Base-by-base conservation (phyloP, 2,113 vertebrate species). In the Malurus alboscapulatus region DNA sequence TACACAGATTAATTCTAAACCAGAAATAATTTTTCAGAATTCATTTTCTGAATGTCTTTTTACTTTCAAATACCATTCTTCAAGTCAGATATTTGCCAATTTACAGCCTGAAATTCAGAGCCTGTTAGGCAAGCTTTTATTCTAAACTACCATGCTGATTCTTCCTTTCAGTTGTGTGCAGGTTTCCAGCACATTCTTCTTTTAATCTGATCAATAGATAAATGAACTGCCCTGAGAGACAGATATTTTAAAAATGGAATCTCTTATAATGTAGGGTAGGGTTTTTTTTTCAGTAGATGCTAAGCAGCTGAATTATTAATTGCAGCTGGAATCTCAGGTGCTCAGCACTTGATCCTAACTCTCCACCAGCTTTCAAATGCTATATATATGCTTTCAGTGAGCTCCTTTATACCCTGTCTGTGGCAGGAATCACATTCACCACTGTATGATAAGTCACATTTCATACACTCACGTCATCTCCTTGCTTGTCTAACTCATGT, bases 11-110 rank as follows among this genome's bases (percentile, higher is more conserved):
- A 88, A 96, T 13, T 40, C 47, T 77, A 53, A 90, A 72, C 58
- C 61, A 94, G 78, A 48, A 81, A 84, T 47, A 59, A 66, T 77
- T 92, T 91, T 92, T 66, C 62, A 90, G 67, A 93, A 93, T 53
- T 48, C 20, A 6, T 90, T 91, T 96, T 87, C 50, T 75, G 72
- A 84, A 38, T 32, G 27, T 50, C 53, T 55, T 88, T 92, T 73
- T 78, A 74, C 53, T 93, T 87, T 77, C 66, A 88, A 81, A 79
- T 55, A n/a, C 22, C 9, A 34, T 62, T 84, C 38, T 77, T 75
- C 48, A 73, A 80, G 45, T 68, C 36, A 93, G 62, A 48, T 18
- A 1, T 80, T 95, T 83, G 51, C 65, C 83, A 75, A 66, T 85
- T 86, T 92, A 73, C 36, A 75, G 34, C 19, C 17, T 58, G 45